Conservation (phyloP, 2,888 invertebrate species). For the Xanthia icteritia region DNA sequence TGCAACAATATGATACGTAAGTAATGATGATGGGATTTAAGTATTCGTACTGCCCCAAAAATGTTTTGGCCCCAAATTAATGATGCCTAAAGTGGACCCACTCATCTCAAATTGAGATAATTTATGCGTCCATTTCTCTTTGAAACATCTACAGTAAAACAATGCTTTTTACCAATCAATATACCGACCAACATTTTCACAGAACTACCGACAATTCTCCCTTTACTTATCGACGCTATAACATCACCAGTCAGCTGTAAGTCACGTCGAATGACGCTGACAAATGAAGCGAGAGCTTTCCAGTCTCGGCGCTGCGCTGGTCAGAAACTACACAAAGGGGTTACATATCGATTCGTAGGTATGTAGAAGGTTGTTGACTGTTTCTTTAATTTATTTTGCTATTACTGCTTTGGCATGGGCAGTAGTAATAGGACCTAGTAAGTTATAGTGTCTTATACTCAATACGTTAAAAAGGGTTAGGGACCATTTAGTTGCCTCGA, state of each 20-base stretch:
- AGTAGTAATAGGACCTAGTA: too few species aligned
- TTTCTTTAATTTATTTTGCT: constrained; percentile 13
- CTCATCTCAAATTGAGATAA: neutral
- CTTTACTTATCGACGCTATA: constrained; percentile 16
- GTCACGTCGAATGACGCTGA: constrained; percentile 64
- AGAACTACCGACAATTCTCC: constrained; percentile 1
- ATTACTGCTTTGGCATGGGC: neutral
- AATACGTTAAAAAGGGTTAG: neutral
- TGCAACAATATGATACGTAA: neutral
- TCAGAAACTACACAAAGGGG: constrained; percentile 41
- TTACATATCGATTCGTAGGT: constrained; percentile 27
- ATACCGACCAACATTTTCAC: neutral
- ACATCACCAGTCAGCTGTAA: constrained; percentile 32
- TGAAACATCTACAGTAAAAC: neutral
- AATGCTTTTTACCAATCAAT: neutral
- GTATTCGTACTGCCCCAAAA: neutral
- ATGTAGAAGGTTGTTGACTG: neutral
- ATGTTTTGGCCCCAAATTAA: neutral
- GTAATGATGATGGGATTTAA: neutral
- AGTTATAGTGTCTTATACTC: neutral
- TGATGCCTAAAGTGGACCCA: neutral
- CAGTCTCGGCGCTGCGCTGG: constrained; percentile 28
- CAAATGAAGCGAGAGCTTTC: constrained; percentile 63
- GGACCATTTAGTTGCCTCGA: too few species aligned
- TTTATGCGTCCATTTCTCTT: neutral